Conservation (phyloP, 37 sponge, comb jelly and placozoan species). For the Cliona cf. orientalis region DNA sequence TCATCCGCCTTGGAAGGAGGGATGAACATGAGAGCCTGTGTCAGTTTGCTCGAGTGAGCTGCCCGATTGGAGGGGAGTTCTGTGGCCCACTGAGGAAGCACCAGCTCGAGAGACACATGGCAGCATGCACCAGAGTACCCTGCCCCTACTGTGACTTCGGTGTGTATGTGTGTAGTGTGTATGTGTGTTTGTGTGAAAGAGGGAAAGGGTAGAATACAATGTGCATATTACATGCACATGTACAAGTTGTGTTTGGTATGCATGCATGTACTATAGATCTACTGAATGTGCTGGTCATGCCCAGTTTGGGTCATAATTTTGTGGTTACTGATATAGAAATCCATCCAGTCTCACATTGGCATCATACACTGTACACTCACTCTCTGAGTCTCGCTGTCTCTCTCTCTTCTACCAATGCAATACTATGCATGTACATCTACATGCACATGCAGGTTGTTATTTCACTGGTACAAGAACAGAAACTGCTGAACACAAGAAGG, state of each 20-base stretch:
- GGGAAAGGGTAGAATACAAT: too few species aligned
- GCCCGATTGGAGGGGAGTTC: conserved; percentile 69
- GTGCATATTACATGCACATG: too few species aligned
- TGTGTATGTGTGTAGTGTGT: conserved; percentile 15
- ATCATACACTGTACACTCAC: background rate
- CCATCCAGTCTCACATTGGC: too few species aligned
- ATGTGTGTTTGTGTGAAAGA: conserved; percentile 6
- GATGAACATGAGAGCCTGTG: conserved; percentile 78
- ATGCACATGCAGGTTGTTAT: conserved; percentile 48
- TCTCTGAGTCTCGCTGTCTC: background rate
- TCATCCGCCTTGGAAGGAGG: conserved; percentile 63
- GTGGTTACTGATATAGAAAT: too few species aligned
- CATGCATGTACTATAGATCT: too few species aligned
- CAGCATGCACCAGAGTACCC: conserved; percentile 49
- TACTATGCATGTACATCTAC: too few species aligned
- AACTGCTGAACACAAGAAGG: conserved; percentile 55
- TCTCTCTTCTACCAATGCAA: too few species aligned
- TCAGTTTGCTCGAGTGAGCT: conserved; percentile 52
- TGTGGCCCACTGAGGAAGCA: conserved; percentile 69
- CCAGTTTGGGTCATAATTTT: too few species aligned
- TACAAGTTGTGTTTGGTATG: too few species aligned
- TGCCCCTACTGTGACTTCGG: conserved; percentile 75
- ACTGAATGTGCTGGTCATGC: too few species aligned
- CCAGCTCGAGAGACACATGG: conserved; percentile 67
- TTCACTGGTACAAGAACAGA: conserved; percentile 60